Base-by-base conservation (phyloP, 2,888 invertebrate genomes). In the Strigamia crassipes region DNA sequence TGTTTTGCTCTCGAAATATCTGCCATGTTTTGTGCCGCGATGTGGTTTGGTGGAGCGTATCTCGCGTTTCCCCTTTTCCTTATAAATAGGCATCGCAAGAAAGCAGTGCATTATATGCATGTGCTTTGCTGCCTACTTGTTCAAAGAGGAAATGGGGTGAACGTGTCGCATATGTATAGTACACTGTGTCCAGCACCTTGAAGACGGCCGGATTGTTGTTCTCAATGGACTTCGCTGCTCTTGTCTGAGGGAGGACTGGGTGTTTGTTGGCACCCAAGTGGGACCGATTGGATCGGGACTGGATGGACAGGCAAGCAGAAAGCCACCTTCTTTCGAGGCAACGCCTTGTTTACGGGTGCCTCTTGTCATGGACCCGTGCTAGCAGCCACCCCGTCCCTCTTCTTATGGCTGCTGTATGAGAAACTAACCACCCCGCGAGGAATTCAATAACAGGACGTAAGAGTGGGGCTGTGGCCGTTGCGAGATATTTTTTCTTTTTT, bases 51-150 rank as follows among this genome's bases (percentile, higher is more conserved):
- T 61, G 61, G 61, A 61, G 61, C 61, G 61, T 61, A 23, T 61
- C 61, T 61, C 21, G 61, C 18, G 9, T 61, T 23, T 23, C 21
- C 61, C 23, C 23, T 21, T 61, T 18, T 23, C 8, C 61, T 61
- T 61, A 61, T 61, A 61, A 61, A 61, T 61, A 61, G 61, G 61
- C 23, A 61, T 61, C 23, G 61, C 61, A 61, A 61, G 61, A 61
- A 61, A 61, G 61, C 61, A 61, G 61, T 61, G 61, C 61, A 61
- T 61, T 61, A 61, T 61, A 61, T 61, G 61, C 61, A 61, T 61
- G 61, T 61, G 61, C 46, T 46, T 38, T 46, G 46, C 46, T 46
- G 46, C 61, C 61, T 61, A 61, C 61, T 61, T 61, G 61, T 61
- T 61, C 61, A 23, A 61, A 61, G 23, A 61, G 46, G 61, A 61